Conservation (phyloP, 1,140 invertebrate species). For the Lordiphosa collinella region DNA sequence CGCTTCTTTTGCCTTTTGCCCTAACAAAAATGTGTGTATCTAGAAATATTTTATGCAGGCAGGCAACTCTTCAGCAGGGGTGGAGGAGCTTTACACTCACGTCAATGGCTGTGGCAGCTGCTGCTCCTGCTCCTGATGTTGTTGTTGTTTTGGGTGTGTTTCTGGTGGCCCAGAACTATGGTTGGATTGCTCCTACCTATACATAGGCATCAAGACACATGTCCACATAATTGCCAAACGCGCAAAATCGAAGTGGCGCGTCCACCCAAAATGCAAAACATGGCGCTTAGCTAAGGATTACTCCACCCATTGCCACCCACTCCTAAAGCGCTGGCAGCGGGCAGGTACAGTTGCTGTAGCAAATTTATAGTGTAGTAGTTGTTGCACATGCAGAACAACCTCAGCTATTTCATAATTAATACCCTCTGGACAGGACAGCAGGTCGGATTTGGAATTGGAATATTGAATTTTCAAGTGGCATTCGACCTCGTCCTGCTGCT, state of each 20-base stretch:
- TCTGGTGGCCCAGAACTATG: too few species aligned
- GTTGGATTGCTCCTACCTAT: too few species aligned
- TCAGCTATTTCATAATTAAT: conserved; percentile 28
- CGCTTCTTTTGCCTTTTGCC: conserved; percentile 25
- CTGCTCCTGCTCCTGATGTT: too few species aligned
- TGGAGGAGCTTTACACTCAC: too few species aligned
- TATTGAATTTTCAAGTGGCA: conserved; percentile 39
- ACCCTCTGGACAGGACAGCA: background rate
- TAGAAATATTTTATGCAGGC: conserved; percentile 71
- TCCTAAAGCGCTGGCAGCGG: conserved; percentile 13
- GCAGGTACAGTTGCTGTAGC: conserved; percentile 62
- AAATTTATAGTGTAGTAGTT: conserved; percentile 41
- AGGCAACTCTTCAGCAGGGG: too few species aligned
- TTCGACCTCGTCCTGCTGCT: conserved; percentile 1
- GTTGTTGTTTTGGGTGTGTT: too few species aligned
- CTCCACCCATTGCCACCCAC: conserved; percentile 13
- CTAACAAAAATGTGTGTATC: conserved; percentile 67
- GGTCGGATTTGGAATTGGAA: conserved; percentile 23
- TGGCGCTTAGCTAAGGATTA: conserved; percentile 32
- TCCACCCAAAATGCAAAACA: conserved; percentile 7
- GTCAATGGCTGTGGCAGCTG: too few species aligned
- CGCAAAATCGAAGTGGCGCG: conserved; percentile 66
- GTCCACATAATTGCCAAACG: conserved; percentile 76
- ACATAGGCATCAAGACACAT: conserved; percentile 45
- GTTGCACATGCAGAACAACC: conserved; percentile 7